phyloP scores from a whole-genome alignment of 2,113 vertebrate species.

The Megaleporinus macrocephalus region DNA sequence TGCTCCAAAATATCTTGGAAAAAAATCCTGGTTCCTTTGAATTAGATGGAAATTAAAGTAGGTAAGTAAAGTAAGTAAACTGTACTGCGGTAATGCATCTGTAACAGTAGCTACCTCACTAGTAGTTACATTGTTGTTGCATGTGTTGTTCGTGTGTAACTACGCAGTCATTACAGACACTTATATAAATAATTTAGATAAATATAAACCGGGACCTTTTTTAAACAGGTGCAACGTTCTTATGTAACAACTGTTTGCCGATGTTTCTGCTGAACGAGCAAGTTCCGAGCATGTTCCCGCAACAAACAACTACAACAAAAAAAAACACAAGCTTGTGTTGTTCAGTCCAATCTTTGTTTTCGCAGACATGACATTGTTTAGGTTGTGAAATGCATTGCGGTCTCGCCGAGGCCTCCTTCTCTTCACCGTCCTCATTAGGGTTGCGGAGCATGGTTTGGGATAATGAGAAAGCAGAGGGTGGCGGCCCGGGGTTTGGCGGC shows the following conservation, averaged over 20 bases:
- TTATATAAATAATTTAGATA: no score
- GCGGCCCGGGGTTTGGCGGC: conserved; percentile 44
- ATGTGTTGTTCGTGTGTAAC: no score
- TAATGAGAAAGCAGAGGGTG: conserved; percentile 57
- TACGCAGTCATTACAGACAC: no score
- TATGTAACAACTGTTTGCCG: not conserved
- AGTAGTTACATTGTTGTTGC: no score
- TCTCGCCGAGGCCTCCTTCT: conserved; percentile 38
- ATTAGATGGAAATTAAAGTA: no score
- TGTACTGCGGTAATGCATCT: no score
- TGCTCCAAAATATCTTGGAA: no score
- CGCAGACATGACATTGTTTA: conserved; percentile 39
- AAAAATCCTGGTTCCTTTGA: no score
- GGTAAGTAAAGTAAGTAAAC: no score
- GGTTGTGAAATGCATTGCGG: conserved; percentile 53
- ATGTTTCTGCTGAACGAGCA: conserved; percentile 1
- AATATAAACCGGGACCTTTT: no score
- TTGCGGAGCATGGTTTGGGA: conserved; percentile 41
- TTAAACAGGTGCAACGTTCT: conserved; percentile 30
- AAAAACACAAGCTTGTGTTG: conserved; percentile 26
- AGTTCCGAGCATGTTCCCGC: no score
- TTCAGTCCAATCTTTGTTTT: conserved; percentile 34
- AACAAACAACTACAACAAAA: conserved; percentile 37
- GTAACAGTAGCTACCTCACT: no score
- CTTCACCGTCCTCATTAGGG: conserved; percentile 54